Evolutionary conservation across 2,888 invertebrate species (phyloP).

Genomic region (Hirudinaria manillensis): DNA sequence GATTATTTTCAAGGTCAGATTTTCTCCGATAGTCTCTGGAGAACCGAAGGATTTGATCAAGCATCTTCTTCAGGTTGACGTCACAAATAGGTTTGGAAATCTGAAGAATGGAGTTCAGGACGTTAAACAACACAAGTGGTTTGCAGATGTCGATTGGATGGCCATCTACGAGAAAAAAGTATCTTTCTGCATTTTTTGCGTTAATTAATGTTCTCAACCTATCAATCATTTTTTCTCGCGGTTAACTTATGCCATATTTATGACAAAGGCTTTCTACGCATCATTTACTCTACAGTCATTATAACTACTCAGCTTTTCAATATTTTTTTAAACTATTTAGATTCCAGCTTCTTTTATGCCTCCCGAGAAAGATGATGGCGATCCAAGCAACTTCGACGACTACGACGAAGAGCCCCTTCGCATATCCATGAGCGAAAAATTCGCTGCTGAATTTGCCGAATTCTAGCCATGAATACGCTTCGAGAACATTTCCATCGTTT

Average conservation of each 20-base stretch:
- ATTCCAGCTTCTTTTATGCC: conserved; percentile 96
- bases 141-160: conserved; percentile 29
- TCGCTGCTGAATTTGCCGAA: conserved; percentile 85
- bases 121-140: conserved; percentile 32
- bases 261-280: no score
- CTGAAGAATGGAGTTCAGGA: conserved; percentile 32
- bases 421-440: conserved; percentile 94
- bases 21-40: conserved; percentile 13
- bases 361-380: conserved; percentile 91
- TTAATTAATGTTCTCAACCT: no score
- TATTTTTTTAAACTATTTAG: conserved; percentile 44
- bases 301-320: no score
- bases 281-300: no score
- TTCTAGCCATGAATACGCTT: conserved; percentile 2
- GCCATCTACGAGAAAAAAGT: conserved; percentile 31
- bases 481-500: no score
- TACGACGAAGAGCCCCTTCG: conserved; percentile 95
- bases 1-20: conserved; percentile 24
- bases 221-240: no score
- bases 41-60: conserved; percentile 31
- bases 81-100: conserved; percentile 31
- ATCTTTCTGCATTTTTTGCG: neutral
- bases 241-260: no score
- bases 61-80: conserved; percentile 29
- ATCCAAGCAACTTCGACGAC: conserved; percentile 96